These are phyloP conservation scores for Ahaetulla prasina DNA, from an alignment of 2,113 vertebrate genomes.

Conservation along the genomic window DNA sequence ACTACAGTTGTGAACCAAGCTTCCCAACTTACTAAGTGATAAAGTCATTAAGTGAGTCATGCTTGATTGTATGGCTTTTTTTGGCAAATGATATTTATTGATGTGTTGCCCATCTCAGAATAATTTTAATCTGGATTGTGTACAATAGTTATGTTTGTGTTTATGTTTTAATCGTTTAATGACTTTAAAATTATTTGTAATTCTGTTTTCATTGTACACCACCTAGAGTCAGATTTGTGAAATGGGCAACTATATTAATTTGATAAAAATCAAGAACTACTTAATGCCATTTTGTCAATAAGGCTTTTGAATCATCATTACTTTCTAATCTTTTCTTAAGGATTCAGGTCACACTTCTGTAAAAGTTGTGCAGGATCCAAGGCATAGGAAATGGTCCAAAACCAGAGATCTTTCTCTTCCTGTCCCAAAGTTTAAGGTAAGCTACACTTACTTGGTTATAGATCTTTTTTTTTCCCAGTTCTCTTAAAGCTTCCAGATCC, in stretches of 20 bases:
- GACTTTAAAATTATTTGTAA: background rate
- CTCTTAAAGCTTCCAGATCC: background rate
- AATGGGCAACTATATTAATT: background rate
- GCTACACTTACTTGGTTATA: background rate
- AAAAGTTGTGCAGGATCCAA: slow-evolving; percentile 83
- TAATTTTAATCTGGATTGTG: background rate
- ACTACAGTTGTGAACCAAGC: background rate
- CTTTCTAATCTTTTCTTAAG: slow-evolving; percentile 55
- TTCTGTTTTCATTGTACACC: background rate
- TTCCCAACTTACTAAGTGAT: background rate
- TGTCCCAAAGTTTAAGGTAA: slow-evolving; percentile 91
- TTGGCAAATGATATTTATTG: background rate
- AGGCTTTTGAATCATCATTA: background rate
- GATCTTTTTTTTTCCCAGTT: background rate
- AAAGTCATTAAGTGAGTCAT: background rate
- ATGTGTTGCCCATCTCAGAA: background rate
- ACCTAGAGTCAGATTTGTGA: background rate
- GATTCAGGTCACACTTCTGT: slow-evolving; percentile 84
- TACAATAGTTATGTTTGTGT: background rate
- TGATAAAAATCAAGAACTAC: background rate
- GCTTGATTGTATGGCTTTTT: background rate
- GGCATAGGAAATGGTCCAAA: slow-evolving; percentile 86
- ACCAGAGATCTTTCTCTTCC: slow-evolving; percentile 84
- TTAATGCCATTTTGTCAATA: background rate
- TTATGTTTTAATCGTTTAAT: background rate